phyloP scores from a whole-genome alignment of 2,888 invertebrate genomes.

The Caradrina clavipalpis region DNA sequence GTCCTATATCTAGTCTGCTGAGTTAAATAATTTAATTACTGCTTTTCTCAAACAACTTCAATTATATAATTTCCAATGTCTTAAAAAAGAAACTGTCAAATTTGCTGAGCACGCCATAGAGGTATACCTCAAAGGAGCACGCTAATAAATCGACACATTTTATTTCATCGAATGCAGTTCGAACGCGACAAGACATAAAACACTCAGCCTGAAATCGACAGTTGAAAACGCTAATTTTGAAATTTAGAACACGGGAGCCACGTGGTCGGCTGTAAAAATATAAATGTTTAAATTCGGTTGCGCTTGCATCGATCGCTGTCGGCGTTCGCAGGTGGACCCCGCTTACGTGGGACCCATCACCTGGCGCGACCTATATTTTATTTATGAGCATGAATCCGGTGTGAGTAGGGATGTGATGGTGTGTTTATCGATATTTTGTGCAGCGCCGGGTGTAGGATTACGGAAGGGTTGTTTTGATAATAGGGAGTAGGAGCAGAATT shows the following conservation, averaged over 20 bases:
- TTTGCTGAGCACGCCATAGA: not conserved
- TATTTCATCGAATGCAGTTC: constrained; percentile 19
- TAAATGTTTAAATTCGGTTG: constrained; percentile 63
- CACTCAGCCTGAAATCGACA: constrained; percentile 23
- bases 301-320: constrained; percentile 60
- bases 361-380: constrained; percentile 81
- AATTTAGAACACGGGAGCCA: constrained; percentile 39
- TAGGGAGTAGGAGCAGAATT: too few species aligned
- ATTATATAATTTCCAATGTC: not conserved
- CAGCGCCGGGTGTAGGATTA: not conserved
- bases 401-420: constrained; percentile 52
- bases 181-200: constrained; percentile 18
- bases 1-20: not conserved
- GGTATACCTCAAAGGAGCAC: not conserved
- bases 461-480: too few species aligned
- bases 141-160: constrained; percentile 18
- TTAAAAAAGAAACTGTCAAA: constrained; percentile 10
- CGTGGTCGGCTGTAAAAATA: constrained; percentile 53
- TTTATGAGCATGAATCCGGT: constrained; percentile 73
- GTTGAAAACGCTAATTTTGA: constrained; percentile 29
- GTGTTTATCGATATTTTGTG: constrained; percentile 44
- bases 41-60: not conserved
- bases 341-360: constrained; percentile 72
- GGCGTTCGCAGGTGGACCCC: constrained; percentile 58
- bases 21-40: not conserved